These are phyloP conservation scores for Tachina fera DNA, from an alignment of 2,888 invertebrate species.

Conservation along the genomic window DNA sequence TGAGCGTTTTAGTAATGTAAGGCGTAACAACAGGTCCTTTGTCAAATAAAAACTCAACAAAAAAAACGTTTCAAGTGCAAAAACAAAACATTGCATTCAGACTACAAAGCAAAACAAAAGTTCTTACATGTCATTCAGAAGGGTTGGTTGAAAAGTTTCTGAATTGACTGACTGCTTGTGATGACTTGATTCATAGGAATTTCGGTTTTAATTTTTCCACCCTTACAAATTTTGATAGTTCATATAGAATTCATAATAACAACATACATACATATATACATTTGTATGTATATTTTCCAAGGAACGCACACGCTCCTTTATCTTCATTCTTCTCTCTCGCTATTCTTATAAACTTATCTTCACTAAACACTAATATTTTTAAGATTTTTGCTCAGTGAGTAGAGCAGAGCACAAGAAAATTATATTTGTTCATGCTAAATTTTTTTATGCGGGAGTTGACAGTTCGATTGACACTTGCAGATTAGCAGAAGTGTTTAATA, in stretches of 20 bases:
- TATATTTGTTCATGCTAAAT: constrained; percentile 20
- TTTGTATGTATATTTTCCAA: constrained; percentile 29
- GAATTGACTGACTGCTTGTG: constrained; percentile 23
- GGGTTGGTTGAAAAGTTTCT: constrained; percentile 58
- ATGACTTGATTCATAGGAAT: constrained; percentile 70
- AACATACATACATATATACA: not conserved
- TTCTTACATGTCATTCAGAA: constrained; percentile 58
- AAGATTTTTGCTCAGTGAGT: constrained; percentile 11
- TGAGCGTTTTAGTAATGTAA: constrained; percentile 1
- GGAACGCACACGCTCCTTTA: constrained; percentile 70
- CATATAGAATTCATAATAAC: constrained; percentile 26
- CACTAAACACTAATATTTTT: not conserved
- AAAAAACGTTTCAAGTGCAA: constrained; percentile 19
- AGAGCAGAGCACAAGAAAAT: constrained; percentile 3
- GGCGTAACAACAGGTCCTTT: constrained; percentile 66
- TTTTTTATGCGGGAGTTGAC: constrained; percentile 73
- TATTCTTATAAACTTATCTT: not conserved
- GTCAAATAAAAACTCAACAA: not conserved
- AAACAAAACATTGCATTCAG: constrained; percentile 12
- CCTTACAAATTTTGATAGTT: constrained; percentile 46
- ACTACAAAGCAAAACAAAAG: constrained; percentile 25
- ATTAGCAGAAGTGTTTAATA: constrained; percentile 79
- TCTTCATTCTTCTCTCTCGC: not conserved
- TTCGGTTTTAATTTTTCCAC: constrained; percentile 48
- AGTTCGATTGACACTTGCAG: constrained; percentile 80